Evolutionary conservation across 2,113 vertebrate species (phyloP).

Genomic region (Romanogobio albipinnatus): DNA sequence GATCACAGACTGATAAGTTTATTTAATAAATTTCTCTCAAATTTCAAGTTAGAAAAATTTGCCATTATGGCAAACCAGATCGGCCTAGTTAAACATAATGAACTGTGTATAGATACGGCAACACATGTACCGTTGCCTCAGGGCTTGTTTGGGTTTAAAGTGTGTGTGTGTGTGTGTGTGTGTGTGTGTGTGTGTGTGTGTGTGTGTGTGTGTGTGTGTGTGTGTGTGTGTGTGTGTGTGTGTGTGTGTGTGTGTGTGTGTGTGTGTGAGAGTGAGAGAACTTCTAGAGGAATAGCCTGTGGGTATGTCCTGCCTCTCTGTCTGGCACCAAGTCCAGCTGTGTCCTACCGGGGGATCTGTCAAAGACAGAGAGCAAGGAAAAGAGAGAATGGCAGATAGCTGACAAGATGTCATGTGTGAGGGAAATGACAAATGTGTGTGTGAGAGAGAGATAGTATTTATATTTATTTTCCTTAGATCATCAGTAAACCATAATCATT

Average conservation of each 20-base stretch:
- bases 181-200: too few relatives aligned
- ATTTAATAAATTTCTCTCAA: neutral
- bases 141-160: conserved; percentile 28
- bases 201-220: conserved; percentile 15
- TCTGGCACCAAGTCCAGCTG: conserved; percentile 31
- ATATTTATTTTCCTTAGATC: neutral
- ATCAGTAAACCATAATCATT: neutral
- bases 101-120: neutral
- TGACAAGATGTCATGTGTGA: neutral
- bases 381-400: neutral
- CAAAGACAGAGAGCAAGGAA: neutral
- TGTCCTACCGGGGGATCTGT: neutral
- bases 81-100: neutral
- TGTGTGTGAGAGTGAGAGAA: conserved; percentile 22
- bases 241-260: conserved; percentile 13
- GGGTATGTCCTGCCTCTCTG: conserved; percentile 1
- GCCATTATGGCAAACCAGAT: neutral
- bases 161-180: conserved; percentile 27
- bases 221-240: too few relatives aligned
- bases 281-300: conserved; percentile 11
- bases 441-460: neutral
- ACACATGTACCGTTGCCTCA: neutral
- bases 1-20: neutral
- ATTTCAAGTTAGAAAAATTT: neutral
- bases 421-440: neutral